Evolutionary conservation across 2,113 vertebrate species (phyloP).

Genomic region (Gobio gobio): DNA sequence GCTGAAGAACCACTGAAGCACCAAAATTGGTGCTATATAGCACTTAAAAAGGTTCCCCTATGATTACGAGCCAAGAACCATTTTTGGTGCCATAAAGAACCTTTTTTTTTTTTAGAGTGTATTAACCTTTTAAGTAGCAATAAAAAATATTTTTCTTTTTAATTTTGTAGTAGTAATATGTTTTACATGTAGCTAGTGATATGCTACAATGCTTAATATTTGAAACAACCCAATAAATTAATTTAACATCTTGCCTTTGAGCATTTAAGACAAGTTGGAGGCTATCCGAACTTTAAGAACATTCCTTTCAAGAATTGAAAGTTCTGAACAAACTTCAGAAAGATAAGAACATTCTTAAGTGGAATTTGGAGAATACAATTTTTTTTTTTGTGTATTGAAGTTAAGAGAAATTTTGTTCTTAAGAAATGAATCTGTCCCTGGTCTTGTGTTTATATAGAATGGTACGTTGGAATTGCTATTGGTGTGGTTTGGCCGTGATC

Average conservation of each 20-base stretch:
- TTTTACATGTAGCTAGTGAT: not conserved
- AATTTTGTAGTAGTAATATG: not conserved
- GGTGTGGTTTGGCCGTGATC: constrained; percentile 55
- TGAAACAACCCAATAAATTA: not conserved
- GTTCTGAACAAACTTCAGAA: not conserved
- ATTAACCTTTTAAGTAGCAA: not conserved
- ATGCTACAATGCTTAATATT: not conserved
- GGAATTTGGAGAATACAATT: not conserved
- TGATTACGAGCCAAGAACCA: too few relatives aligned
- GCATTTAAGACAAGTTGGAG: not conserved
- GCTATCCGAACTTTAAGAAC: not conserved
- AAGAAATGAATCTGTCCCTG: not conserved
- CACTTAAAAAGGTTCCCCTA: too few relatives aligned
- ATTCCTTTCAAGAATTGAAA: not conserved
- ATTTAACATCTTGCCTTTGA: not conserved
- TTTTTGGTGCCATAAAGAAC: too few relatives aligned
- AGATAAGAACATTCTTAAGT: not conserved
- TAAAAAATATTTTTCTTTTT: not conserved
- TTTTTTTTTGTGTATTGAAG: not conserved
- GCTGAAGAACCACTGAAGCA: too few relatives aligned
- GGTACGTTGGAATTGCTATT: constrained; percentile 46
- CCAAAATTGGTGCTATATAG: too few relatives aligned
- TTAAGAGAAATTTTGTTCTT: not conserved
- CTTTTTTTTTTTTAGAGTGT: too few relatives aligned
- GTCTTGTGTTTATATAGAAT: not conserved